These are phyloP conservation scores for Rhabdornis inornatus DNA, from an alignment of 2,113 vertebrate genomes.

Conservation along the genomic window DNA sequence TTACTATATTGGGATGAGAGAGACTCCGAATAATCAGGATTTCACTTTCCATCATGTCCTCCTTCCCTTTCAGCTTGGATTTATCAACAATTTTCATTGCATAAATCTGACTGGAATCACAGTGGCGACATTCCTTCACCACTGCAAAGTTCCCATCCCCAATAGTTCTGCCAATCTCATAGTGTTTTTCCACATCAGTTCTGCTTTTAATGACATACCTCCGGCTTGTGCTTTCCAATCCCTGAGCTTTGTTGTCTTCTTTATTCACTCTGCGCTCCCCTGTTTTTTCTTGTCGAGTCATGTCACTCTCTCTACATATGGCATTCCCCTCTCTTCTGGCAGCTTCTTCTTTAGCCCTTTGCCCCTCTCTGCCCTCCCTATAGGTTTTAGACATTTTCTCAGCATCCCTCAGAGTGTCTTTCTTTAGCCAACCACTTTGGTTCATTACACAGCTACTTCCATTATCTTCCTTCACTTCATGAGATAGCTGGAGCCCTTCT, in stretches of 20 bases:
- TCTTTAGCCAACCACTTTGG: constrained; percentile 54
- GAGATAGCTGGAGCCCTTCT: constrained; percentile 31
- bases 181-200: constrained; percentile 79
- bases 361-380: constrained; percentile 35
- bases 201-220: constrained; percentile 47
- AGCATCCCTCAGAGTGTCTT: constrained; percentile 20
- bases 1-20: constrained; percentile 89
- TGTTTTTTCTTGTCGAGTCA: background rate
- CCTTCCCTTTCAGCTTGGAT: constrained; percentile 88
- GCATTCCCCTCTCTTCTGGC: constrained; percentile 14
- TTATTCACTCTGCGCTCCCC: constrained; percentile 40
- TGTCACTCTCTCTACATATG: background rate
- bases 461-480: constrained; percentile 46
- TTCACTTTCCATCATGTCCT: constrained; percentile 96
- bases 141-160: constrained; percentile 96
- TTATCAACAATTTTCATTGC: constrained; percentile 94
- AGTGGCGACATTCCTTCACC: constrained; percentile 85
- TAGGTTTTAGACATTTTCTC: constrained; percentile 13
- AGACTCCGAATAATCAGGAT: constrained; percentile 87
- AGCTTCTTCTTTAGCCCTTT: constrained; percentile 33
- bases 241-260: constrained; percentile 52
- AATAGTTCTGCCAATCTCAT: constrained; percentile 85
- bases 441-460: constrained; percentile 1
- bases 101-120: constrained; percentile 70
- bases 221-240: background rate